A percentile compares a stretch with the other conserved stretches of the same genome.
Conservation (phyloP, 2,888 invertebrate species). For the Nudaria mundana region DNA sequence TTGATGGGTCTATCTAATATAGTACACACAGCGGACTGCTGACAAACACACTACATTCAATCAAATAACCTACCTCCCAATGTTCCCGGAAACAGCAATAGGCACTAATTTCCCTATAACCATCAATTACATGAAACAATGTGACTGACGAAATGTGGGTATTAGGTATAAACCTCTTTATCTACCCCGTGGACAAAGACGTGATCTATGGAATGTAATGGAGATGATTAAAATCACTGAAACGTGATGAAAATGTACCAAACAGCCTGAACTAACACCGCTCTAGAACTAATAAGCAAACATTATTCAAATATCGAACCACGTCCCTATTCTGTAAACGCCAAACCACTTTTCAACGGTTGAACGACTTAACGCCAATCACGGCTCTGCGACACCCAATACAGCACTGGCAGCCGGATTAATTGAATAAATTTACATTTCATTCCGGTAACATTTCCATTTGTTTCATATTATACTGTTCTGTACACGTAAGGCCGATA, state of each 20-base stretch:
- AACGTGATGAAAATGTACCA: conserved; percentile 23
- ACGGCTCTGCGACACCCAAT: conserved; percentile 72
- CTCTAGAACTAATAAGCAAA: conserved; percentile 61
- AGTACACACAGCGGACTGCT: too few species aligned
- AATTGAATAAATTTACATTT: conserved; percentile 80
- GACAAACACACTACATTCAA: too few species aligned
- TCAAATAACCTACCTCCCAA: too few species aligned
- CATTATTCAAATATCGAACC: conserved; percentile 59
- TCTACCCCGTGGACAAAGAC: too few species aligned
- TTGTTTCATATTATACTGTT: conserved; percentile 67
- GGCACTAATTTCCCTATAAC: too few species aligned
- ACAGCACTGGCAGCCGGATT: conserved; percentile 69
- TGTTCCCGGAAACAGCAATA: too few species aligned
- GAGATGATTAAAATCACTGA: conserved; percentile 5
- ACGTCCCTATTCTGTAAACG: conserved; percentile 54
- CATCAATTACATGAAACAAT: too few species aligned
- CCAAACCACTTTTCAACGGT: conserved; percentile 59
- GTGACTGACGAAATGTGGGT: too few species aligned
- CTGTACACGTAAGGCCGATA: conserved; percentile 13
- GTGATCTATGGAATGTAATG: too few species aligned
- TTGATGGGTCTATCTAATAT: too few species aligned
- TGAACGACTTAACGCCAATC: conserved; percentile 74
- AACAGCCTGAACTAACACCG: conserved; percentile 29
- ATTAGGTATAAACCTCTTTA: too few species aligned
- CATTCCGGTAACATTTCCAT: conserved; percentile 70